Conservation (phyloP, 1,140 invertebrate genomes). For the Calosoma granatense region DNA sequence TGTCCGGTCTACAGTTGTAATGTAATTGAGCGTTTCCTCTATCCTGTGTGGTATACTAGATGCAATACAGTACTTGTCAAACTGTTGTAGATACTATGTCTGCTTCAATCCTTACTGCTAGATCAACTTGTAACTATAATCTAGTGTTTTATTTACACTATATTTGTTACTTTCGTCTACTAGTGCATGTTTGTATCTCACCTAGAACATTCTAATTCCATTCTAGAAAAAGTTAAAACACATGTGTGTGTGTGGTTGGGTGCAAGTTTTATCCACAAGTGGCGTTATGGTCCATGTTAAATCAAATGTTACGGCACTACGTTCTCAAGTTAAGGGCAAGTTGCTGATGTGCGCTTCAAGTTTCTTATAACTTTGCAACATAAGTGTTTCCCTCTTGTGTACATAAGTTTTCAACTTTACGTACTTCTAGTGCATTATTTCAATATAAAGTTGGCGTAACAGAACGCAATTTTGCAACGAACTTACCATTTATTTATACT, state of each 20-base stretch:
- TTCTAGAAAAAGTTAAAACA: too few relatives aligned
- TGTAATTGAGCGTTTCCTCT: conserved; percentile 3
- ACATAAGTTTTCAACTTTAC: background rate
- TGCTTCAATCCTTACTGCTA: too few relatives aligned
- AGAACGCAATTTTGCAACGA: background rate
- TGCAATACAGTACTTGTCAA: background rate
- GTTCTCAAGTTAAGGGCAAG: background rate
- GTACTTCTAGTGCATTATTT: background rate
- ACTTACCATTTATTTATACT: background rate
- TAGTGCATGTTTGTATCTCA: too few relatives aligned
- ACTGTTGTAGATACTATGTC: too few relatives aligned
- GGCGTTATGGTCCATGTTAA: background rate
- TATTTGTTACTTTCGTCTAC: too few relatives aligned
- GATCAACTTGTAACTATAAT: too few relatives aligned
- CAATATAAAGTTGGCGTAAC: background rate
- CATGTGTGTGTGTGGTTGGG: too few relatives aligned
- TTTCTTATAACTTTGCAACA: background rate
- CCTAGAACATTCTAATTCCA: too few relatives aligned
- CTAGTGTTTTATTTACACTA: too few relatives aligned
- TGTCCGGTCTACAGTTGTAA: conserved; percentile 5
- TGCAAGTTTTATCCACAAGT: too few relatives aligned
- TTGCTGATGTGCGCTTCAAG: background rate
- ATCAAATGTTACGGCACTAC: background rate
- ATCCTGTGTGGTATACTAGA: background rate
- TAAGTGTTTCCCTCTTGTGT: background rate